These are phyloP conservation scores for Melanitta fusca DNA, from an alignment of 2,797 vertebrate species.

Conservation along the genomic window DNA sequence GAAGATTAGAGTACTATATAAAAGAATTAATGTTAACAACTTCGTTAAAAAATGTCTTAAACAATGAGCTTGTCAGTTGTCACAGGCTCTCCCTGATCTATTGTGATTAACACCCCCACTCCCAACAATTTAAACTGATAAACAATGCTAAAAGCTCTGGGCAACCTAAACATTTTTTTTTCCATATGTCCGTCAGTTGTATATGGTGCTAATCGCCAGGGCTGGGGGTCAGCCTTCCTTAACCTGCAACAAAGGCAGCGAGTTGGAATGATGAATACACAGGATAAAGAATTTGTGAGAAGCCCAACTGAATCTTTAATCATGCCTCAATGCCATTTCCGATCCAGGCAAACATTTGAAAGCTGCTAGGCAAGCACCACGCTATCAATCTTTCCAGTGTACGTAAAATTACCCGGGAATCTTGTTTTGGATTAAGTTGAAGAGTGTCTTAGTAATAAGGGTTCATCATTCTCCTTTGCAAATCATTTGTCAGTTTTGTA, in stretches of 20 bases:
- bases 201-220: constrained; percentile 74
- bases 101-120: constrained; percentile 5
- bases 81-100: constrained; percentile 47
- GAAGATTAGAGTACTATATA: constrained; percentile 68
- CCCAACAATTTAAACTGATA: constrained; percentile 25
- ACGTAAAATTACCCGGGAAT: constrained; percentile 75
- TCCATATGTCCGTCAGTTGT: background rate
- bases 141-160: constrained; percentile 18
- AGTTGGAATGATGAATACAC: constrained; percentile 82
- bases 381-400: constrained; percentile 73
- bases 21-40: constrained; percentile 76
- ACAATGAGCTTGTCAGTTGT: constrained; percentile 65
- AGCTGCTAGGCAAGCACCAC: constrained; percentile 74
- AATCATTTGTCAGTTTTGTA: constrained; percentile 75
- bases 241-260: constrained; percentile 74
- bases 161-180: constrained; percentile 42
- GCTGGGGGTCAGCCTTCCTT: constrained; percentile 81
- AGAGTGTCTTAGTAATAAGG: constrained; percentile 76
- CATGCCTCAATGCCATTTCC: constrained; percentile 59
- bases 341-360: constrained; percentile 74
- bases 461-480: constrained; percentile 73
- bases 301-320: constrained; percentile 72
- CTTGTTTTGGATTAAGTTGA: constrained; percentile 82
- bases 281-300: constrained; percentile 75
- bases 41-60: constrained; percentile 64